A percentile compares a stretch with the other conserved stretches of the same genome.
These are phyloP conservation scores for Oscheius sp. DNA, from an alignment of 2,888 invertebrate species.

Conservation along the genomic window DNA sequence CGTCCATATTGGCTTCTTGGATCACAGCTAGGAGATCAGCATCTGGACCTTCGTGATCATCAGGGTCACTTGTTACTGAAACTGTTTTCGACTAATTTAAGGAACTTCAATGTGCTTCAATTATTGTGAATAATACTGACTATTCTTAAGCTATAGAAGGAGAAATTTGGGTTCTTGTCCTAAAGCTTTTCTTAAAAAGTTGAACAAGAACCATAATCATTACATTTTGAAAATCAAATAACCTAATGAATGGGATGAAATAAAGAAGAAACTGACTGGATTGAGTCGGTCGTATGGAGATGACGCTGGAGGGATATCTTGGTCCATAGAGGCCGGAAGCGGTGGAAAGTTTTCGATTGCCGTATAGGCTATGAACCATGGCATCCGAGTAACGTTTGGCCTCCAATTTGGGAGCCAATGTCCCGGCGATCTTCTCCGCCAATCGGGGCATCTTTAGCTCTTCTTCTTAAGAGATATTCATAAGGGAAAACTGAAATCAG, in stretches of 20 bases:
- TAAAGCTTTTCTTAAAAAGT: no score
- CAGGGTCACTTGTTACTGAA: no score
- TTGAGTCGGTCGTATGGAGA: background rate
- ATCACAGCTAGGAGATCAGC: slow-evolving; percentile 56
- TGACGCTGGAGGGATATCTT: background rate
- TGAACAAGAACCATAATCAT: no score
- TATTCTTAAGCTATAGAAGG: no score
- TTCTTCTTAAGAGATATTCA: background rate
- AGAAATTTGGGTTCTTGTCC: no score
- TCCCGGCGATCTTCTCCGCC: slow-evolving; percentile 27
- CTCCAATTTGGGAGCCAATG: slow-evolving; percentile 10
- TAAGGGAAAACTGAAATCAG: background rate
- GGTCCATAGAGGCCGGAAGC: background rate
- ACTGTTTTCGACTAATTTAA: no score
- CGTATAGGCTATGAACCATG: background rate
- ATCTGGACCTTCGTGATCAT: no score
- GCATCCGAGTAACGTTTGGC: background rate
- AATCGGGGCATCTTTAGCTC: slow-evolving; percentile 28
- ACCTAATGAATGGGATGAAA: no score
- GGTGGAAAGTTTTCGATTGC: background rate
- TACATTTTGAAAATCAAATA: no score
- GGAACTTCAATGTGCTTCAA: no score
- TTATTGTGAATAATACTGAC: no score
- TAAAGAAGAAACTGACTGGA: background rate
- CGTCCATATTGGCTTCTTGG: slow-evolving; percentile 67